These are phyloP conservation scores for Stenurella melanura DNA, from an alignment of 2,888 invertebrate species.

Conservation along the genomic window DNA sequence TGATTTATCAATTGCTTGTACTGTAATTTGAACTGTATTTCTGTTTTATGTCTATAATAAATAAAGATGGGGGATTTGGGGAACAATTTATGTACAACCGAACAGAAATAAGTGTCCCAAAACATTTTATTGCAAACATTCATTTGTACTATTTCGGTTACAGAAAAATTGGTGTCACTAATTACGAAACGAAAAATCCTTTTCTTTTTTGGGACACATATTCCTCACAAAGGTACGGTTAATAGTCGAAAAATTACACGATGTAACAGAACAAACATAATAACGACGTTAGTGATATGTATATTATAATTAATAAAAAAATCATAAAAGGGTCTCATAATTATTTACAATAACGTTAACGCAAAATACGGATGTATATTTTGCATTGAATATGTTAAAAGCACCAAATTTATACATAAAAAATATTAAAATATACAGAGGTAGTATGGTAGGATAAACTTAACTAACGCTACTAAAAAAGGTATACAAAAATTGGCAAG, in stretches of 20 bases:
- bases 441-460: conserved; percentile 60
- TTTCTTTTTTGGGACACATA: conserved; percentile 23
- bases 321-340: conserved; percentile 31
- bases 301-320: conserved; percentile 49
- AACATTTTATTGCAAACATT: conserved; percentile 47
- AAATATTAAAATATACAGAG: conserved; percentile 57
- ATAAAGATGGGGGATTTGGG: conserved; percentile 23
- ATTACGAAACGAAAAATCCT: conserved; percentile 11
- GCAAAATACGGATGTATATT: conserved; percentile 22
- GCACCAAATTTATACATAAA: conserved; percentile 55
- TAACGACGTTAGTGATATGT: conserved; percentile 56
- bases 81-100: conserved; percentile 31
- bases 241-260: conserved; percentile 28
- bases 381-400: conserved; percentile 48
- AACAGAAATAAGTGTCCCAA: conserved; percentile 34
- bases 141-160: conserved; percentile 51
- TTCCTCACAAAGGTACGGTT: conserved; percentile 13
- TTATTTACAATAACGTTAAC: conserved; percentile 39
- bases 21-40: conserved; percentile 54
- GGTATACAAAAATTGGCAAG: conserved; percentile 57
- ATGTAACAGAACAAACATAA: conserved; percentile 34
- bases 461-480: conserved; percentile 53
- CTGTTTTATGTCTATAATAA: conserved; percentile 43
- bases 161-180: conserved; percentile 15
- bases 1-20: conserved; percentile 50